Conservation (phyloP, 2,888 invertebrate species). For the Chloromyia formosa region DNA sequence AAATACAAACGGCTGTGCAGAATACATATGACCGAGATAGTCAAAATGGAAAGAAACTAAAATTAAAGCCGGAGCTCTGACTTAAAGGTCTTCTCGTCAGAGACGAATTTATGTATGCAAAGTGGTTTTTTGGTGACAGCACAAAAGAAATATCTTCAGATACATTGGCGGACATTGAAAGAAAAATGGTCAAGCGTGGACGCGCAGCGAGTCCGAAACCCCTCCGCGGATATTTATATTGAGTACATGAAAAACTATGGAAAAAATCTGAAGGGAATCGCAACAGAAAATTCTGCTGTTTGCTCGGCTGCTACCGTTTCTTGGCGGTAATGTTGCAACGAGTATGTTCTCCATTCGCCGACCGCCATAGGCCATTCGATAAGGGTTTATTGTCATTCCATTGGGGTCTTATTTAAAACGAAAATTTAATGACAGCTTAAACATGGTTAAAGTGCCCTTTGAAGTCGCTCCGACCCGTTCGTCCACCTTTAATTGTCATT, state of each 20-base stretch:
- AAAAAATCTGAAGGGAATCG: conserved; percentile 28
- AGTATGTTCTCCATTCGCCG: background rate
- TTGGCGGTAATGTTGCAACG: background rate
- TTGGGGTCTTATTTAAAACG: conserved; percentile 43
- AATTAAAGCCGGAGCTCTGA: conserved; percentile 39
- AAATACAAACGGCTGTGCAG: background rate
- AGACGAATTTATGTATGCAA: conserved; percentile 63
- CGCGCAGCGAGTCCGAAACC: background rate
- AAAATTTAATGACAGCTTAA: conserved; percentile 44
- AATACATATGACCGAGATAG: too few species aligned
- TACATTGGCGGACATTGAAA: conserved; percentile 44
- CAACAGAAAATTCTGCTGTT: conserved; percentile 31
- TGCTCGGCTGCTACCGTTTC: conserved; percentile 7
- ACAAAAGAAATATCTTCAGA: conserved; percentile 53
- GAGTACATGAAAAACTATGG: conserved; percentile 23
- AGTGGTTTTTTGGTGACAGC: conserved; percentile 56
- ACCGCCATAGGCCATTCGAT: conserved; percentile 4
- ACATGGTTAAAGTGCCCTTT: conserved; percentile 31
- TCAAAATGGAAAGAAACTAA: conserved; percentile 32
- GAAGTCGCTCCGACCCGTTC: conserved; percentile 26
- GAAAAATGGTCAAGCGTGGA: conserved; percentile 44
- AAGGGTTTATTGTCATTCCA: conserved; percentile 44
- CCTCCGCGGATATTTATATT: too few species aligned
- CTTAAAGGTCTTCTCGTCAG: conserved; percentile 39
- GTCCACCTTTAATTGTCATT: conserved; percentile 42